Conservation (phyloP, 2,797 vertebrate species). For the Percopsis omiscomaycus region DNA sequence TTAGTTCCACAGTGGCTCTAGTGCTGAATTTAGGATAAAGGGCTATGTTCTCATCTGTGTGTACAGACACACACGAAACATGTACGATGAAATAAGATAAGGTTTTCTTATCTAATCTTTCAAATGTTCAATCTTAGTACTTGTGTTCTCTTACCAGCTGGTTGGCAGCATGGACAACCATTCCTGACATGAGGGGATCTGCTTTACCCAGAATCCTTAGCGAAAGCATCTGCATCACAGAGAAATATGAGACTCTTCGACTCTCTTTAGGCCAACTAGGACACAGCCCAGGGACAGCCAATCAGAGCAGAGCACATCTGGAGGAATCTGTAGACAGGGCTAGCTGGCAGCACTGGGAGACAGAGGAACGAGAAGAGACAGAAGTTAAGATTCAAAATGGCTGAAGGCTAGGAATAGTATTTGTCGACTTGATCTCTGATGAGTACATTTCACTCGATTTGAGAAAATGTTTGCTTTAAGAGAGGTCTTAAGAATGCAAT, state of each 20-base stretch:
- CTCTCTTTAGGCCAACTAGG: slow-evolving; percentile 28
- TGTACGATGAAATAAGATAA: no score
- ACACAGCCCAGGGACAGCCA: slow-evolving; percentile 42
- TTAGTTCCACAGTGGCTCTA: no score
- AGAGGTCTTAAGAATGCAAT: no score
- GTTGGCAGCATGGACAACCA: slow-evolving; percentile 60
- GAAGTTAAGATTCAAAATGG: slow-evolving; percentile 59
- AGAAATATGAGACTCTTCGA: slow-evolving; percentile 59
- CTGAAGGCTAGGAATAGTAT: slow-evolving; percentile 21
- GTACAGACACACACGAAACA: no score
- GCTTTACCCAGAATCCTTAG: slow-evolving; percentile 43
- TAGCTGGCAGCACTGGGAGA: slow-evolving; percentile 47
- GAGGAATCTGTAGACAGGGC: slow-evolving; percentile 63
- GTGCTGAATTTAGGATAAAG: no score
- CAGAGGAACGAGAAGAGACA: slow-evolving; percentile 39
- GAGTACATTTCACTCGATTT: no score
- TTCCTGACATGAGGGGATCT: slow-evolving; percentile 40
- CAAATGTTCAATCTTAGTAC: slow-evolving; percentile 13
- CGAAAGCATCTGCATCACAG: slow-evolving; percentile 44
- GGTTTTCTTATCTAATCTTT: slow-evolving; percentile 18
- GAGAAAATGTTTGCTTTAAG: no score
- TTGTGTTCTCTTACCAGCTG: slow-evolving; percentile 46
- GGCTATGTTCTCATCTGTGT: no score
- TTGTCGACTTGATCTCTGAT: neutral
- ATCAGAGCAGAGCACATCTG: slow-evolving; percentile 72